Evolutionary conservation across 2,888 invertebrate genomes (phyloP), one percentile per base, ranked within the genome.

Genomic region (Agonopterix heracliana): DNA sequence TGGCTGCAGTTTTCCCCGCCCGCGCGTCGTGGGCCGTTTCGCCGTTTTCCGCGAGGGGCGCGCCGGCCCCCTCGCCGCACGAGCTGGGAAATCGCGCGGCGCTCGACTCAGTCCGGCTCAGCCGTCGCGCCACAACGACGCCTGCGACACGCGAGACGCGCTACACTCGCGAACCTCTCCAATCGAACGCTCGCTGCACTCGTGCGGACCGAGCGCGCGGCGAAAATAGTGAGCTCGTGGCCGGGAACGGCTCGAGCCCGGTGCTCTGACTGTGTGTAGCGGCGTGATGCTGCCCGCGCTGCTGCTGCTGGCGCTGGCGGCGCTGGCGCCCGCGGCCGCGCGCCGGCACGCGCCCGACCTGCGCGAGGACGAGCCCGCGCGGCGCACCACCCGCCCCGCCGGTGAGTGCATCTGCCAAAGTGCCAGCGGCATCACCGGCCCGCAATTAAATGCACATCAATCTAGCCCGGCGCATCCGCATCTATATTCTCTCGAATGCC

Each of bases 331-430:
- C 56, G 80, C 69, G 49, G 69, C 65, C 49, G 81, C 85, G 60
- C 85, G 91, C 64, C 90, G 91, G 66, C 91, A 91, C 73, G 90
- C 92, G 64, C 92, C 92, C 59, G 84, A 90, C 61, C 83, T 92
- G 70, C 83, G 90, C 52, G 92, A 92, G 78, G 92, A 93, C 77
- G 91, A 92, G 67, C 92, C 91, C 76, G 90, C 90, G 59, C 89
- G 92, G 48, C 91, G 92, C 64, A 90, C 90, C 71, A 87, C 88
- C 63, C 88, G 92, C 57, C 91, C 92, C 67, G 92, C 92, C 81
- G 93, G 93, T 93, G 81, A 92, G 92, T 90, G 60, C 43, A 48
- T 34, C 40, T 48, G 44, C 49, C 87, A 83, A 69, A 78, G 78
- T 46, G 84, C 87, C 55, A 82, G 81, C 57, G 9, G 12, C 34